These are phyloP conservation scores for Bombus terrestris DNA, from an alignment of 1,140 invertebrate genomes.

Conservation along the genomic window DNA sequence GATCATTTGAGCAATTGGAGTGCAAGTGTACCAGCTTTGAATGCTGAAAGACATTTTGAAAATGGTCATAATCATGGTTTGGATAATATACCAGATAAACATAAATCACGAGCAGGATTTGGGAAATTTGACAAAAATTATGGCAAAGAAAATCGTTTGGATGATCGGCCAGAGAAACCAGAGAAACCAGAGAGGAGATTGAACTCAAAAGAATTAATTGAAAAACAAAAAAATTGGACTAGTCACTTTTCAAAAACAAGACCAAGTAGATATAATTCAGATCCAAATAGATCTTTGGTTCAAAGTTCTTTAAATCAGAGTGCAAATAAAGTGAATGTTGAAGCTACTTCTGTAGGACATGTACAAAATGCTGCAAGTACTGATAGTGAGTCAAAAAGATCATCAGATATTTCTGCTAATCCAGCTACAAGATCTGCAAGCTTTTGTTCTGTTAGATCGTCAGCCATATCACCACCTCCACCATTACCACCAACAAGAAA, in stretches of 20 bases:
- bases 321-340: conserved; percentile 59
- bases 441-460: conserved; percentile 75
- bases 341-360: conserved; percentile 30
- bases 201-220: conserved; percentile 92
- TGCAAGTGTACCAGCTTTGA: conserved; percentile 79
- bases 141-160: conserved; percentile 82
- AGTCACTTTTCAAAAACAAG: conserved; percentile 92
- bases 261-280: conserved; percentile 85
- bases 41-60: conserved; percentile 79
- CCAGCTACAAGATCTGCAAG: conserved; percentile 77
- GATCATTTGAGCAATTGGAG: conserved; percentile 79
- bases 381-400: conserved; percentile 61
- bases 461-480: conserved; percentile 72
- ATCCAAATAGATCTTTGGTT: conserved; percentile 84
- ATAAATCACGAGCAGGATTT: conserved; percentile 60
- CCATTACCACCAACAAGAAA: conserved; percentile 76
- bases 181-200: conserved; percentile 92
- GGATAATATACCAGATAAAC: conserved; percentile 65
- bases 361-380: conserved; percentile 31
- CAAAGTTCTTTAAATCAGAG: conserved; percentile 77
- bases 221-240: conserved; percentile 95
- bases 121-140: conserved; percentile 73
- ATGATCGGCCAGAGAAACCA: conserved; percentile 85
- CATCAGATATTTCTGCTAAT: conserved; percentile 63
- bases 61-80: conserved; percentile 75